A percentile compares a stretch with the other conserved stretches of the same genome.
These are phyloP conservation scores for Okamejei kenojei DNA, from an alignment of 2,797 vertebrate species.

Conservation along the genomic window DNA sequence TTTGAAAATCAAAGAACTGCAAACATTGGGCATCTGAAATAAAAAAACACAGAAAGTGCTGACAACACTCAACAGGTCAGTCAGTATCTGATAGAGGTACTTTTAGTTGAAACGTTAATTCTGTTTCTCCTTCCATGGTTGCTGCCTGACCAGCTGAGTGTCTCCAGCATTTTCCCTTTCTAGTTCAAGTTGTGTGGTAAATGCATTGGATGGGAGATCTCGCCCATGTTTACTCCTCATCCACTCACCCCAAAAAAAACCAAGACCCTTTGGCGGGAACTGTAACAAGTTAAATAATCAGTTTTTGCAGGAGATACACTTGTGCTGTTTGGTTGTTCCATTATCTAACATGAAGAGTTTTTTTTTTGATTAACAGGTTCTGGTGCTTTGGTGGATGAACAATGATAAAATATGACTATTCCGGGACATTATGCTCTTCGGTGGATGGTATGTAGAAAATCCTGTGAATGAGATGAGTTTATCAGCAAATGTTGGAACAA, in stretches of 20 bases:
- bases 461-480: slow-evolving; percentile 14
- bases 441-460: not conserved
- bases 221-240: not conserved
- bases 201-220: not conserved
- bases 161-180: no score
- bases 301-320: not conserved
- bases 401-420: slow-evolving; percentile 7
- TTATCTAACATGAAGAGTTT: slow-evolving; percentile 1
- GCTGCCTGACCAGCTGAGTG: no score
- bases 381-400: not conserved
- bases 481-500: not conserved
- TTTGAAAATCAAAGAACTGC: no score
- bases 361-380: slow-evolving; percentile 8
- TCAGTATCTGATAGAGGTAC: no score
- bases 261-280: not conserved
- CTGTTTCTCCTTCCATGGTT: no score
- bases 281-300: not conserved
- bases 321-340: not conserved
- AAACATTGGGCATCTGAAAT: no score
- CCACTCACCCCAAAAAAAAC: no score
- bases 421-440: not conserved
- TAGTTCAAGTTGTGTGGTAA: not conserved
- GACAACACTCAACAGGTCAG: no score
- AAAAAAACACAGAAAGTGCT: no score
- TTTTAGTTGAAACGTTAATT: no score